phyloP scores from a whole-genome alignment of 2,888 invertebrate genomes.

The Thumatha senex region DNA sequence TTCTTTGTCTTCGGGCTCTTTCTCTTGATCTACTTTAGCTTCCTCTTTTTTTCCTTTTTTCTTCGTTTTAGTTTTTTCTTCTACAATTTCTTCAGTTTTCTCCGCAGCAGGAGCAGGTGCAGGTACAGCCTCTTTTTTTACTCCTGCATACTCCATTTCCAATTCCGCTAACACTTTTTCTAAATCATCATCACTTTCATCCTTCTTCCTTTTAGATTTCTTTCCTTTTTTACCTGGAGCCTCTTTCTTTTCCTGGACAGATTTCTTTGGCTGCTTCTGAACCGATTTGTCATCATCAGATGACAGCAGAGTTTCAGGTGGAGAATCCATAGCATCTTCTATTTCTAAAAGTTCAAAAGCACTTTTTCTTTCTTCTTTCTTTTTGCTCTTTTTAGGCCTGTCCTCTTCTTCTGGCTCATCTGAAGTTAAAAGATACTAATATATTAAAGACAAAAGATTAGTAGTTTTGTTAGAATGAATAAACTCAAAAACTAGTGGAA shows the following conservation, averaged over 20 bases:
- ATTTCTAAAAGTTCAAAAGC: constrained; percentile 87
- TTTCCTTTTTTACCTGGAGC: constrained; percentile 87
- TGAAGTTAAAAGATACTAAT: constrained; percentile 22
- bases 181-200: constrained; percentile 91
- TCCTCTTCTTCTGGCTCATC: constrained; percentile 76
- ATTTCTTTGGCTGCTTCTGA: constrained; percentile 64
- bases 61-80: constrained; percentile 69
- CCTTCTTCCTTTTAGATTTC: constrained; percentile 88
- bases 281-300: constrained; percentile 73
- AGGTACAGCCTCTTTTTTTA: constrained; percentile 75
- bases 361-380: constrained; percentile 80
- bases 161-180: constrained; percentile 93
- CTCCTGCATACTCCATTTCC: constrained; percentile 90
- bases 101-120: constrained; percentile 66
- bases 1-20: constrained; percentile 64
- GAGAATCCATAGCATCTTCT: constrained; percentile 84
- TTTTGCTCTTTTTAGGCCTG: constrained; percentile 70
- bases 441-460: not conserved
- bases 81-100: constrained; percentile 57
- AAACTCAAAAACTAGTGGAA: too few relatives aligned
- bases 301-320: constrained; percentile 67
- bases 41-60: constrained; percentile 73
- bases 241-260: constrained; percentile 70
- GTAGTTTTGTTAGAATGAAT: too few relatives aligned
- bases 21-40: constrained; percentile 49